A percentile compares a stretch with the other conserved stretches of the same genome.
Conservation (phyloP, 2,888 invertebrate genomes). For the Limnephilus lunatus region DNA sequence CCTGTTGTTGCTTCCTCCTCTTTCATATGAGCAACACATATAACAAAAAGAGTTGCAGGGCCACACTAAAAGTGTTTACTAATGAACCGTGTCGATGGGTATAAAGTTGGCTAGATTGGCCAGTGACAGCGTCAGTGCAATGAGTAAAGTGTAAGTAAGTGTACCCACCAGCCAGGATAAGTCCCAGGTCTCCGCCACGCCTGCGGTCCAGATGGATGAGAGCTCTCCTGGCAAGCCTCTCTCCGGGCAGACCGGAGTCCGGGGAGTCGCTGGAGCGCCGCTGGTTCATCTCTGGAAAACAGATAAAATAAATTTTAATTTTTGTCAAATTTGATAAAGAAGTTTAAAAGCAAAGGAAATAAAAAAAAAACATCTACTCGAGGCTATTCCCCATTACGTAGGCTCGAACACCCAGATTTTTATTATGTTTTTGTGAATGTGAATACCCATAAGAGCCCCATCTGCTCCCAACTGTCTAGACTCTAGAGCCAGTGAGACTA, state of each 20-base stretch:
- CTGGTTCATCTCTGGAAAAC: conserved; percentile 55
- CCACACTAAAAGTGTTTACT: too few species aligned
- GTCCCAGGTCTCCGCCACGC: conserved; percentile 78
- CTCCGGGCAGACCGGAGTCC: conserved; percentile 76
- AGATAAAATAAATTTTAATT: neutral
- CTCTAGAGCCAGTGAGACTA: too few species aligned
- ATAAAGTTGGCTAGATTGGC: neutral
- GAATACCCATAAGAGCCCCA: too few species aligned
- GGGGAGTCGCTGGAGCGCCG: conserved; percentile 74
- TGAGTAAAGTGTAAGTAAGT: neutral
- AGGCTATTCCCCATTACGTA: neutral
- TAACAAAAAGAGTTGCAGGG: too few species aligned
- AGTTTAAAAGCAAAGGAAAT: neutral
- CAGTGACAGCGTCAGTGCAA: neutral
- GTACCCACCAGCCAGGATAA: conserved; percentile 77
- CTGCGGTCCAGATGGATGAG: conserved; percentile 78
- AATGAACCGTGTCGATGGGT: neutral
- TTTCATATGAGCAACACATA: too few species aligned
- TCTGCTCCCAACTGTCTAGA: too few species aligned
- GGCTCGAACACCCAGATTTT: neutral
- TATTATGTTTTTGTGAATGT: too few species aligned
- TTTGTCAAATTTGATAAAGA: neutral
- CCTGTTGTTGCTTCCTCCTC: too few species aligned
- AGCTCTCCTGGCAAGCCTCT: conserved; percentile 73
- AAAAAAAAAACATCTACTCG: too few species aligned